A percentile compares a stretch with the other conserved stretches of the same genome.
Conservation (phyloP, 2,113 vertebrate genomes). For the Apteryx mantelli region DNA sequence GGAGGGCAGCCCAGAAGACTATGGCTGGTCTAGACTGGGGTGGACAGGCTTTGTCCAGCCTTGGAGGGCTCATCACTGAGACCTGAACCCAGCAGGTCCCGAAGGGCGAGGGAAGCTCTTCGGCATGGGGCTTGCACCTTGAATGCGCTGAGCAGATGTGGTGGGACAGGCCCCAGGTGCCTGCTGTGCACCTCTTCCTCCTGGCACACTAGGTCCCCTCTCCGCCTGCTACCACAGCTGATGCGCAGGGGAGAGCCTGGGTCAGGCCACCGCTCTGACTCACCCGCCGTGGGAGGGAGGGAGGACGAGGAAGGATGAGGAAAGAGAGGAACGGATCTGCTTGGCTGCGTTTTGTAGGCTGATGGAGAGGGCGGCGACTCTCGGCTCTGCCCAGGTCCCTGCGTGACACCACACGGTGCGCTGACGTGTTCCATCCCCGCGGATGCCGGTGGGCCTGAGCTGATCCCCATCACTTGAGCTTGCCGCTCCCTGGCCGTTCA, state of each 20-base stretch:
- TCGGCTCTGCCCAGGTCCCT: too few species aligned
- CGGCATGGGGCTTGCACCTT: not conserved
- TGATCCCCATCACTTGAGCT: not conserved
- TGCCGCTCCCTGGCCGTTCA: not conserved
- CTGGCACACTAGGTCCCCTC: too few species aligned
- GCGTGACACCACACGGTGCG: too few species aligned
- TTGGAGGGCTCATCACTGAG: not conserved
- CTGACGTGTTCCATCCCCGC: not conserved
- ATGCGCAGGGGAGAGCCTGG: not conserved
- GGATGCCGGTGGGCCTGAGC: not conserved
- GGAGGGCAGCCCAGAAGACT: not conserved
- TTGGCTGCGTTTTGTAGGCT: not conserved
- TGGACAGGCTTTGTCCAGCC: not conserved
- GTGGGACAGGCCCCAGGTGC: not conserved
- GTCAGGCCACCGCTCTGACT: not conserved
- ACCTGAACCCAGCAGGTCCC: not conserved
- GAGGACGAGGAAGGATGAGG: not conserved
- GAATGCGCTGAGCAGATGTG: not conserved
- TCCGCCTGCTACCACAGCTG: rapidly evolving
- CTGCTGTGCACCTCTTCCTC: too few species aligned
- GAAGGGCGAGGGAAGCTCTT: not conserved
- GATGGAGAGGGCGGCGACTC: not conserved
- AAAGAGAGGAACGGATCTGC: not conserved
- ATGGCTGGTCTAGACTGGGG: not conserved
- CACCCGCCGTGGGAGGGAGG: too few species aligned